Percentiles rank a stretch among this genome's conserved stretches.
Evolutionary conservation across 2,113 vertebrate species (phyloP).

Genomic region (Narcine bancroftii): DNA sequence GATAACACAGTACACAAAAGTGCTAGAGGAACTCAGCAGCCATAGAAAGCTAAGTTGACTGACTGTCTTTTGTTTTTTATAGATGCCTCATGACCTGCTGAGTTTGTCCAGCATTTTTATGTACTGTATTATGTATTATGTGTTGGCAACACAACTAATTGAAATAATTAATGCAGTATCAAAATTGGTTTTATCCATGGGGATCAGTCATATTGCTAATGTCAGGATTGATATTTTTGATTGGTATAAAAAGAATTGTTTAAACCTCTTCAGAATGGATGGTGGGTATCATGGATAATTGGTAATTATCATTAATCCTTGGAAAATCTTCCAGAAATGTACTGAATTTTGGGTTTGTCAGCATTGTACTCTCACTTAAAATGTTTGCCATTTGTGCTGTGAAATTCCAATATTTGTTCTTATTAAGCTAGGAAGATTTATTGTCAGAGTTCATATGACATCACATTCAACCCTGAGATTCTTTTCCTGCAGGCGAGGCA

Average conservation of each 20-base stretch:
- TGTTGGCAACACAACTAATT: neutral
- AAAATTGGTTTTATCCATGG: neutral
- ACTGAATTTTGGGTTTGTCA: neutral
- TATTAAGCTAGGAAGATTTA: too few species aligned
- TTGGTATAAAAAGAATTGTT: neutral
- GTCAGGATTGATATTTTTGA: neutral
- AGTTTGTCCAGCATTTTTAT: too few species aligned
- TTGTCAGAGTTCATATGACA: too few species aligned
- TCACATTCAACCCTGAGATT: too few species aligned
- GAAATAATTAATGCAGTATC: neutral
- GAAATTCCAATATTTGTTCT: neutral
- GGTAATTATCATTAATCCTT: neutral
- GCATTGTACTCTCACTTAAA: neutral
- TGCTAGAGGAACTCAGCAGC: too few species aligned
- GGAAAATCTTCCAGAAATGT: neutral
- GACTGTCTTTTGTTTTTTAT: too few species aligned
- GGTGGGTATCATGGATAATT: neutral
- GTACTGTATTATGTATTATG: too few species aligned
- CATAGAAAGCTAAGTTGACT: too few species aligned
- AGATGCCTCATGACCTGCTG: too few species aligned
- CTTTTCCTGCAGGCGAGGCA: too few species aligned
- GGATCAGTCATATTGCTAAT: neutral
- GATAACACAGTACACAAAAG: too few species aligned
- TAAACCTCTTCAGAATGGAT: neutral
- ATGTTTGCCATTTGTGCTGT: neutral